Evolutionary conservation across 2,797 vertebrate genomes (phyloP).

Genomic region (Sylvilagus floridanus): DNA sequence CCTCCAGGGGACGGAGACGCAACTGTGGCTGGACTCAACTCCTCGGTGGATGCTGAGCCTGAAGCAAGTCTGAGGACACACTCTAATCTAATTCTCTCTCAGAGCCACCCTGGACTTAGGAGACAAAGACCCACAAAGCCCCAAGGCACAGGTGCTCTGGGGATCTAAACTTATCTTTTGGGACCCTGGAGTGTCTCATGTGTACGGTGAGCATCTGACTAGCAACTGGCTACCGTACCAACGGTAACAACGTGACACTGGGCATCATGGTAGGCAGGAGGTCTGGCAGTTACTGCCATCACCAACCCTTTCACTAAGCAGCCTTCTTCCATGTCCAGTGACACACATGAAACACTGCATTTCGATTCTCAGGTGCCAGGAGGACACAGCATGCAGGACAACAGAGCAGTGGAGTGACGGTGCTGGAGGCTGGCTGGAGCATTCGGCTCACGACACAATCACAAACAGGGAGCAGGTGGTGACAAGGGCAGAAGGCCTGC

Average conservation of each 20-base stretch:
- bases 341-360: background rate
- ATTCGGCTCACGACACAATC: background rate
- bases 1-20: background rate
- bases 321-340: background rate
- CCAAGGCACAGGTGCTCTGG: background rate
- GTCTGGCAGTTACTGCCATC: background rate
- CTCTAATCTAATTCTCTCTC: background rate
- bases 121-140: background rate
- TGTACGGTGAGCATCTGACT: background rate
- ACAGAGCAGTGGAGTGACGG: background rate
- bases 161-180: background rate
- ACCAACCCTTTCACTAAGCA: background rate
- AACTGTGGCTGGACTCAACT: too few relatives aligned
- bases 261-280: fast-evolving
- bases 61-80: background rate
- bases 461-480: background rate
- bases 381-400: fast-evolving
- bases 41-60: background rate
- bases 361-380: background rate
- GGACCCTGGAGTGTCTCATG: fast-evolving
- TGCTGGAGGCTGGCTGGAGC: background rate
- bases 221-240: background rate
- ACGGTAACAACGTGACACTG: background rate
- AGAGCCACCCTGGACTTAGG: background rate
- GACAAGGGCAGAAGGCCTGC: constrained; percentile 58